These are phyloP conservation scores for Sinocyclocheilus grahami DNA, from an alignment of 2,113 vertebrate genomes.

Conservation along the genomic window DNA sequence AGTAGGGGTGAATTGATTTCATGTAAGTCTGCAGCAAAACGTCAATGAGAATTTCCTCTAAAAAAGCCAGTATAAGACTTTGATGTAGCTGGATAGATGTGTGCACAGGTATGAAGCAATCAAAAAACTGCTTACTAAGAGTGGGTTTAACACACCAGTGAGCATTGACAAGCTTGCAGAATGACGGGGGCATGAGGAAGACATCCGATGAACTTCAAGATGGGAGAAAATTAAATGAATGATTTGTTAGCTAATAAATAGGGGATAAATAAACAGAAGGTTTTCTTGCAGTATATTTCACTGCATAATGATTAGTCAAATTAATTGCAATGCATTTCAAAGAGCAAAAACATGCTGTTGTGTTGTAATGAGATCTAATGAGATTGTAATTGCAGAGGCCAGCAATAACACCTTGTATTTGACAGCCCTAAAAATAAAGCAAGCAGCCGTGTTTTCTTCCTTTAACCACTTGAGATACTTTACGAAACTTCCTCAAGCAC, in stretches of 20 bases:
- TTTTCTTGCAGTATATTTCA: background rate
- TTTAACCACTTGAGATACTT: background rate
- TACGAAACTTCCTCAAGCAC: background rate
- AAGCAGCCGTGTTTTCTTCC: background rate
- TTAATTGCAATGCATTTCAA: slow-evolving; percentile 50
- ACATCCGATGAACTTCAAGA: slow-evolving; percentile 14
- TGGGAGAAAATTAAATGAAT: background rate
- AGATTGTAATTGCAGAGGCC: slow-evolving; percentile 23
- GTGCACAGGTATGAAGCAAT: slow-evolving; percentile 43
- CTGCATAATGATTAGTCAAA: background rate
- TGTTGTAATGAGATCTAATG: slow-evolving; percentile 21
- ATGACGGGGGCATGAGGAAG: slow-evolving; percentile 34
- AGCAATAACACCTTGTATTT: slow-evolving; percentile 2
- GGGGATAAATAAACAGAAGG: background rate
- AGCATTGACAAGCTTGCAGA: slow-evolving; percentile 56
- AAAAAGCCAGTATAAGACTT: slow-evolving; percentile 43
- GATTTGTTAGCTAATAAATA: background rate
- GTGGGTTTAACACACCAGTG: slow-evolving; percentile 18
- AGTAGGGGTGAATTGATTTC: slow-evolving; percentile 58
- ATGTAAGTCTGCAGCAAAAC: slow-evolving; percentile 61
- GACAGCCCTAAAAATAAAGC: slow-evolving; percentile 1
- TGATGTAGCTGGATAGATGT: slow-evolving; percentile 44
- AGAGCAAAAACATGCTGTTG: slow-evolving; percentile 55
- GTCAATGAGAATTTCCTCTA: slow-evolving; percentile 63
- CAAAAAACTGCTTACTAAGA: slow-evolving; percentile 49